These are phyloP conservation scores for Calephelis perditalis DNA, from an alignment of 2,888 invertebrate species.

Conservation along the genomic window DNA sequence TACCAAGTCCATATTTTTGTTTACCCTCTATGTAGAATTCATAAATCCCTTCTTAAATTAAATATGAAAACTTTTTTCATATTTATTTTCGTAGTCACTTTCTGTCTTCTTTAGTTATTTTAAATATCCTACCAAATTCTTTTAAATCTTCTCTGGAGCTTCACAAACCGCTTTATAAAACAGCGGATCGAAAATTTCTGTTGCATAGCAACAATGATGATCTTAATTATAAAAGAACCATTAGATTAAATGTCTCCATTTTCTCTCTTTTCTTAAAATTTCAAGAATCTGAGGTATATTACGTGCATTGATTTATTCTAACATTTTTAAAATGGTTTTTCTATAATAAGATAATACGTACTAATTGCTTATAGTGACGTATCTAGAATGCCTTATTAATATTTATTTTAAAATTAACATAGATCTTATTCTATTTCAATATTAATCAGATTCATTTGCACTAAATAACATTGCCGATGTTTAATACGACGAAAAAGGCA, in stretches of 20 bases:
- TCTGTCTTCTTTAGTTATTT: slow-evolving; percentile 1
- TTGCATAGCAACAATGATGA: background rate
- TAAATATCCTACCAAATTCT: background rate
- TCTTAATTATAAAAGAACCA: slow-evolving; percentile 2
- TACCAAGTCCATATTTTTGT: background rate
- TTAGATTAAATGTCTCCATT: background rate
- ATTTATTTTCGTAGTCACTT: background rate
- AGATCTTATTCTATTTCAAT: slow-evolving; percentile 6
- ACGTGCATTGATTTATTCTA: slow-evolving; percentile 3
- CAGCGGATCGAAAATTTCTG: slow-evolving; percentile 3
- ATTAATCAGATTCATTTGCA: background rate
- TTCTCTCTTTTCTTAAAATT: background rate
- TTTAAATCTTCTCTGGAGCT: slow-evolving; percentile 1
- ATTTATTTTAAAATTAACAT: slow-evolving; percentile 1
- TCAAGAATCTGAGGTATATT: background rate
- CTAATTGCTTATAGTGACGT: slow-evolving; percentile 6
- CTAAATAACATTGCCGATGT: too few relatives aligned
- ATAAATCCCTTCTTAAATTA: background rate
- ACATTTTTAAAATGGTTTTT: slow-evolving; percentile 4
- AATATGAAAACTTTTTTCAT: background rate
- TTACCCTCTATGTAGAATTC: background rate
- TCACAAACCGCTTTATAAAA: slow-evolving; percentile 5
- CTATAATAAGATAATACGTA: background rate
- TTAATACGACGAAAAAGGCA: background rate
- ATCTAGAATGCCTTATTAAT: background rate